Conservation (phyloP, 2,888 invertebrate genomes). For the Volucella inflata region DNA sequence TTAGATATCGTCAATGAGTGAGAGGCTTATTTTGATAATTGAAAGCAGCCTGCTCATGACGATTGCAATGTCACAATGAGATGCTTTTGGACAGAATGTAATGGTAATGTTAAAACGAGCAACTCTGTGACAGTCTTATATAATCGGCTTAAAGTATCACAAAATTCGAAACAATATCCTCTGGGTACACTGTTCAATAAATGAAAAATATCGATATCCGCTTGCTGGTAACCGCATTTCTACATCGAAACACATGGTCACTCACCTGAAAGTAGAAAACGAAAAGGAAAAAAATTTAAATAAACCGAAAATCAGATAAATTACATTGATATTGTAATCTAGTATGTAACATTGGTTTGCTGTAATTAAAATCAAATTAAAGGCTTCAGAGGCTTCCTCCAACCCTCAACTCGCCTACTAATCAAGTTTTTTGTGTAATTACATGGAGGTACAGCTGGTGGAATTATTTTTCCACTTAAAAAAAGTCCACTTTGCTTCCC, state of each 20-base stretch:
- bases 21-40: no score
- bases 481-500: background rate
- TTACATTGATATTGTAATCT: no score
- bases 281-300: background rate
- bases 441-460: background rate
- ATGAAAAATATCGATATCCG: conserved; percentile 7
- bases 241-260: background rate
- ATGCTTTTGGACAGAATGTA: no score
- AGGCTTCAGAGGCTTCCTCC: background rate
- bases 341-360: background rate
- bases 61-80: no score
- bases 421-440: background rate
- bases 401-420: background rate
- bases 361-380: conserved; percentile 37
- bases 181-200: background rate
- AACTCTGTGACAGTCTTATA: no score
- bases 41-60: no score
- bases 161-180: background rate
- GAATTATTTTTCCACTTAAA: background rate
- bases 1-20: no score
- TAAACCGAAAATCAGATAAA: background rate
- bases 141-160: no score
- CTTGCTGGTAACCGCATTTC: background rate
- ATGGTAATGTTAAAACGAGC: no score
- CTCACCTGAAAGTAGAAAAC: conserved; percentile 49